phyloP scores from a whole-genome alignment of 2,888 invertebrate genomes.

The Ophioninae sp. region DNA sequence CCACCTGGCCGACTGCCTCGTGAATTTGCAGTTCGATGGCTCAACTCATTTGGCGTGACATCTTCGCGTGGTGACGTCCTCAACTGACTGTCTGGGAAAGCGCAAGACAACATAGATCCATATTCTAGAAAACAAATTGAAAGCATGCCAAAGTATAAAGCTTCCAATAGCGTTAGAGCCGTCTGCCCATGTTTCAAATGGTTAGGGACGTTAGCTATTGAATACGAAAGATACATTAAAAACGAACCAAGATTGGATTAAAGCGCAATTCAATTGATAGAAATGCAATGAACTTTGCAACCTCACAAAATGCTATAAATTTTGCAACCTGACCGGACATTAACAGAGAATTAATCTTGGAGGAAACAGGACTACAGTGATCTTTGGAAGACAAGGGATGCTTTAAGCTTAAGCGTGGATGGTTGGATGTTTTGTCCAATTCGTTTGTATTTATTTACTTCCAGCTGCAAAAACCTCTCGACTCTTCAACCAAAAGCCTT shows the following conservation, averaged over 20 bases:
- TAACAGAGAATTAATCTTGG: too few relatives aligned
- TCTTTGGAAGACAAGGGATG: too few relatives aligned
- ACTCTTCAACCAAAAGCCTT: too few relatives aligned
- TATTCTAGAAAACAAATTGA: conserved; percentile 78
- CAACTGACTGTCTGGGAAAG: conserved; percentile 75
- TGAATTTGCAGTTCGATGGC: conserved; percentile 69
- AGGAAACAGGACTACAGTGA: too few relatives aligned
- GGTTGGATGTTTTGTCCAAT: too few relatives aligned
- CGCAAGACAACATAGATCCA: conserved; percentile 79
- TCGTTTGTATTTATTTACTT: too few relatives aligned
- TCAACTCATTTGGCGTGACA: conserved; percentile 70
- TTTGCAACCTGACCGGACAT: too few relatives aligned
- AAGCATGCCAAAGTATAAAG: conserved; percentile 61
- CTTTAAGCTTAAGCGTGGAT: too few relatives aligned
- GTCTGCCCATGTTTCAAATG: not conserved
- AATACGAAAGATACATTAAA: not conserved
- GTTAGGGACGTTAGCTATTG: not conserved
- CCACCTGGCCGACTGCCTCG: conserved; percentile 39
- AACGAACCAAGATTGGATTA: not conserved
- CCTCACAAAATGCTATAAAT: too few relatives aligned
- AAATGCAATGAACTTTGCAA: too few relatives aligned
- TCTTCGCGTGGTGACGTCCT: conserved; percentile 69
- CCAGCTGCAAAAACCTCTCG: too few relatives aligned
- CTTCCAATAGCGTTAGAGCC: conserved; percentile 18
- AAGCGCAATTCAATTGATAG: too few relatives aligned